Evolutionary conservation across 2,113 vertebrate genomes (phyloP).

Genomic region (Prolemur simus): DNA sequence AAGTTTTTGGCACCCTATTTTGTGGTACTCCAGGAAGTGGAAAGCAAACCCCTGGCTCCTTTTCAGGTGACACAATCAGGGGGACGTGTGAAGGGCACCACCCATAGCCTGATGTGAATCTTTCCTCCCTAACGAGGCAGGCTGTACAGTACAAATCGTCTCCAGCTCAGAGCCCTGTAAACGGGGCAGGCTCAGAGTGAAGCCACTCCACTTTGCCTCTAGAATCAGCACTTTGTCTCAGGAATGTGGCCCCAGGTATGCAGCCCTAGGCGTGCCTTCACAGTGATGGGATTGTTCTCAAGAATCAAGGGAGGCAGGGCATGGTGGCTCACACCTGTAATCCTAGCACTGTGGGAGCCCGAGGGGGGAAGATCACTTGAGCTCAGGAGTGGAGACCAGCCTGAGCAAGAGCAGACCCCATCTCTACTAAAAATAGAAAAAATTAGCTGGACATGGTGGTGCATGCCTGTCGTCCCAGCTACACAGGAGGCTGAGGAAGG

Average conservation of each 20-base stretch:
- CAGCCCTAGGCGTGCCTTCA: not conserved
- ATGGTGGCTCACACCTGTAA: too few relatives aligned
- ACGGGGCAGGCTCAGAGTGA: not conserved
- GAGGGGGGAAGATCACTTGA: too few relatives aligned
- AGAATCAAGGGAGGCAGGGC: too few relatives aligned
- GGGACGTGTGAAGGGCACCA: rapidly evolving
- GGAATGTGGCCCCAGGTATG: not conserved
- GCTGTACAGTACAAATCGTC: not conserved
- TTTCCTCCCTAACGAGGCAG: not conserved
- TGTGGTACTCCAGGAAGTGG: not conserved
- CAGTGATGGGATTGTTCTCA: not conserved
- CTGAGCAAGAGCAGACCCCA: too few relatives aligned
- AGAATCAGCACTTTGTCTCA: not conserved
- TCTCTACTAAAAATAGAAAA: too few relatives aligned
- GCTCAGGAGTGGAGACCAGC: too few relatives aligned
- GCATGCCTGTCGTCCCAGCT: too few relatives aligned
- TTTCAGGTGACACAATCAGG: not conserved
- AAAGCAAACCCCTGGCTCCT: not conserved
- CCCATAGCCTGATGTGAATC: rapidly evolving
- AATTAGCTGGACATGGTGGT: too few relatives aligned
- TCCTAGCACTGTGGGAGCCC: too few relatives aligned
- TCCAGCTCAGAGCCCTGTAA: not conserved
- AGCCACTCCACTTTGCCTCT: not conserved
- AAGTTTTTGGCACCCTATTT: not conserved
- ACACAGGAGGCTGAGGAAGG: too few relatives aligned